Conservation (phyloP, 2,888 invertebrate species). For the Dryocosmus kuriphilus region DNA sequence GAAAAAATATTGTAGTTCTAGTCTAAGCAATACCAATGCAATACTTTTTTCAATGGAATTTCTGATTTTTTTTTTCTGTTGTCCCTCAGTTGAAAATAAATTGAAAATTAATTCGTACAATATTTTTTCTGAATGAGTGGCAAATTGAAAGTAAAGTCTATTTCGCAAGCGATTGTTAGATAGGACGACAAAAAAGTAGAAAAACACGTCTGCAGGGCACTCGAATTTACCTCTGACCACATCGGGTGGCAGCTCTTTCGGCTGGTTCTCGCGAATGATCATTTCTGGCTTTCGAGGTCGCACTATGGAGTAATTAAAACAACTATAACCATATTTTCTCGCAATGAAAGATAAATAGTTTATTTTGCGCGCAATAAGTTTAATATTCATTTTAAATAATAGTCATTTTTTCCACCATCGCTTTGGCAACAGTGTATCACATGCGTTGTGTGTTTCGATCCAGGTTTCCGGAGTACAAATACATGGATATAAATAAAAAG, state of each 20-base stretch:
- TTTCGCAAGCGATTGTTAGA: constrained; percentile 22
- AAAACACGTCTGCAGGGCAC: constrained; percentile 49
- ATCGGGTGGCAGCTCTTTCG: constrained; percentile 92
- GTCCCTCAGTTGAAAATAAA: not conserved
- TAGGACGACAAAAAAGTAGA: constrained; percentile 34
- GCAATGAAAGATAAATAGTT: not conserved
- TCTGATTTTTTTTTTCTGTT: not conserved
- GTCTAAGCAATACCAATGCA: no score
- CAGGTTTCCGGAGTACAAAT: not conserved
- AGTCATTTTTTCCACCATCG: not conserved
- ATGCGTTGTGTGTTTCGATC: not conserved
- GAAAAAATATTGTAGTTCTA: not conserved
- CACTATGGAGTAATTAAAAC: constrained; percentile 75
- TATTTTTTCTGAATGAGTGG: not conserved
- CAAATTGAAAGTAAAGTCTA: not conserved
- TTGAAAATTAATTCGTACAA: not conserved
- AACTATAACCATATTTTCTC: not conserved
- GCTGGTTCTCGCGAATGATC: constrained; percentile 95
- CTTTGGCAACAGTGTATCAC: not conserved
- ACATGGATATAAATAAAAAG: constrained; percentile 2
- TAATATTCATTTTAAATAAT: not conserved
- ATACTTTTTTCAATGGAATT: no score
- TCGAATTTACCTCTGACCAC: constrained; percentile 89
- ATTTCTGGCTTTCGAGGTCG: constrained; percentile 89
- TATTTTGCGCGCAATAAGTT: not conserved